Percentiles rank a stretch among this genome's conserved stretches.
Evolutionary conservation across 2,888 invertebrate species (phyloP).

Genomic region (Lasius fuliginosus): DNA sequence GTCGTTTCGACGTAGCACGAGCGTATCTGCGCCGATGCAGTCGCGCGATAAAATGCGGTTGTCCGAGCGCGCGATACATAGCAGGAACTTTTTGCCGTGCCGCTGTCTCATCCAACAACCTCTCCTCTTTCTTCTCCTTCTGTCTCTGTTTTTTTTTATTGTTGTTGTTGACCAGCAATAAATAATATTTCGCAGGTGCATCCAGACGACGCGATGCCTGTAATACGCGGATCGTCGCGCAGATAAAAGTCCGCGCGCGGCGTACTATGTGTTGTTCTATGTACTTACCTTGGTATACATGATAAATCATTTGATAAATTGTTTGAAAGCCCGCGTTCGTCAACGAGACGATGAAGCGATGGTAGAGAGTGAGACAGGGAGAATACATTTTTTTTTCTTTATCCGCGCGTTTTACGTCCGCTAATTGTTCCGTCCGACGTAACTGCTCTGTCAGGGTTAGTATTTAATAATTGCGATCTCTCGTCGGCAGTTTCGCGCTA

Average conservation of each 20-base stretch:
- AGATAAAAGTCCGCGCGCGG: constrained; percentile 65
- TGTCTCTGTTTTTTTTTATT: constrained; percentile 47
- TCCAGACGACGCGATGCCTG: constrained; percentile 75
- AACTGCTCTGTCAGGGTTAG: constrained; percentile 5
- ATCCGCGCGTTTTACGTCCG: constrained; percentile 26
- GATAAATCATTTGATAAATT: constrained; percentile 73
- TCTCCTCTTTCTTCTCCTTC: constrained; percentile 42
- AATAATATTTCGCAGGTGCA: constrained; percentile 85
- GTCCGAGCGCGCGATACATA: constrained; percentile 44
- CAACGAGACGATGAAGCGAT: constrained; percentile 33
- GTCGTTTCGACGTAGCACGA: constrained; percentile 58
- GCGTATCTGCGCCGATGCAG: constrained; percentile 82
- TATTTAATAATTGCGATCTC: constrained; percentile 19
- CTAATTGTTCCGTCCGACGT: constrained; percentile 5
- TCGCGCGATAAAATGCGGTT: constrained; percentile 79
- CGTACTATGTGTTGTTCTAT: constrained; percentile 57
- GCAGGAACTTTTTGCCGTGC: constrained; percentile 56
- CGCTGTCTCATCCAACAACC: constrained; percentile 45
- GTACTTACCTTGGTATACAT: constrained; percentile 63
- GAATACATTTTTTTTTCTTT: neutral
- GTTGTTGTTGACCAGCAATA: constrained; percentile 75
- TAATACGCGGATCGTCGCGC: constrained; percentile 73
- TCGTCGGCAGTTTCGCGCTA: neutral
- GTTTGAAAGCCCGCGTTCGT: constrained; percentile 63
- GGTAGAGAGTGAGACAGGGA: neutral